Percentiles rank a stretch among this genome's conserved stretches.
Evolutionary conservation across 1,140 invertebrate genomes (phyloP).

Genomic region (Tyrophagus putrescentiae): DNA sequence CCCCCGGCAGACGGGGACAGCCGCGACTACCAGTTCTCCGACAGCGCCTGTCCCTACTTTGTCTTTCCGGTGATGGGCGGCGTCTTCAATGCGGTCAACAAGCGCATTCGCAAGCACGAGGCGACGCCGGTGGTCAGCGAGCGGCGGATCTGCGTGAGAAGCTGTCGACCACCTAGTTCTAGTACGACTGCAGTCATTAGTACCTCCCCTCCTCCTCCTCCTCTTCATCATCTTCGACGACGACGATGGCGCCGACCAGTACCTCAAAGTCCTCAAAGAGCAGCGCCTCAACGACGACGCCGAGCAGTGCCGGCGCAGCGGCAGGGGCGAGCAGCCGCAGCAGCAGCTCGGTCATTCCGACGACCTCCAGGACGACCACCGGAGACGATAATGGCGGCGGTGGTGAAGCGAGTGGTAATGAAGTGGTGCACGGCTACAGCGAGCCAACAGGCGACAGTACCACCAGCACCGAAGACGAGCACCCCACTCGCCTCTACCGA

Average conservation of each 20-base stretch:
- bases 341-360: too few species aligned
- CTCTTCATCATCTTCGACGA: too few species aligned
- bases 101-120: conserved; percentile 68
- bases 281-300: not conserved
- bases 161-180: conserved; percentile 24
- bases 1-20: conserved; percentile 58
- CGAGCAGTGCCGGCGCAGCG: too few species aligned
- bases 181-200: too few species aligned
- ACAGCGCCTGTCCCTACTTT: conserved; percentile 65
- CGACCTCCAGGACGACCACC: not conserved
- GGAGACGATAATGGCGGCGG: too few species aligned
- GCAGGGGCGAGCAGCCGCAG: too few species aligned
- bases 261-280: not conserved
- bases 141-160: conserved; percentile 58
- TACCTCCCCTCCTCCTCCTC: not conserved
- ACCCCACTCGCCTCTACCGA: not conserved
- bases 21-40: conserved; percentile 62
- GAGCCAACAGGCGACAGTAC: not conserved
- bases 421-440: too few species aligned
- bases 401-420: too few species aligned
- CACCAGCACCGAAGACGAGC: not conserved
- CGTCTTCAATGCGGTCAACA: conserved; percentile 60
- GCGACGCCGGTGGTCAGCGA: conserved; percentile 56
- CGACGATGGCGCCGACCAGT: conserved; percentile 1
- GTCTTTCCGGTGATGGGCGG: conserved; percentile 77